Conservation (phyloP, 1,140 invertebrate genomes). For the Lordiphosa stackelbergi region DNA sequence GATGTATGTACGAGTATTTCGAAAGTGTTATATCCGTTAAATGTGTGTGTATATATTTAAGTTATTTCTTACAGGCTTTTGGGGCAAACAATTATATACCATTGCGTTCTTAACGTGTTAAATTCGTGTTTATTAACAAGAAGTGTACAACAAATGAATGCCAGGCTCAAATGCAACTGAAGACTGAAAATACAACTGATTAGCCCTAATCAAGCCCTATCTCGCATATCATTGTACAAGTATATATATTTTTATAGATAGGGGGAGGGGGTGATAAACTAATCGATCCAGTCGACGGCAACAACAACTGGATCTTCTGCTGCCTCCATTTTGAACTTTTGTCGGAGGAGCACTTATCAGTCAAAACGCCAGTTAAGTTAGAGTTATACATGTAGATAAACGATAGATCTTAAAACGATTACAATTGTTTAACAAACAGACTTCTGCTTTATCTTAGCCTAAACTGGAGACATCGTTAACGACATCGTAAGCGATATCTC, state of each 20-base stretch:
- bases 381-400: constrained; percentile 69
- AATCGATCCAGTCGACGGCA: constrained; percentile 11
- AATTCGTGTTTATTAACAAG: constrained; percentile 55
- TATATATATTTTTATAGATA: neutral
- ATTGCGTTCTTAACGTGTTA: constrained; percentile 61
- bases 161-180: constrained; percentile 38
- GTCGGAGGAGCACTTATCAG: constrained; percentile 17
- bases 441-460: constrained; percentile 58
- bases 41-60: constrained; percentile 7
- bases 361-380: constrained; percentile 29
- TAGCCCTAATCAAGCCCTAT: constrained; percentile 3
- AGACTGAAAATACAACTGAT: constrained; percentile 17
- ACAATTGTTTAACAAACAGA: constrained; percentile 73
- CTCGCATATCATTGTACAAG: constrained; percentile 1
- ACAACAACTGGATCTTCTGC: constrained; percentile 4
- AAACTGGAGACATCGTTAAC: constrained; percentile 50
- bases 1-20: constrained; percentile 32
- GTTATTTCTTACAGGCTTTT: constrained; percentile 11
- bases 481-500: constrained; percentile 12
- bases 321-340: constrained; percentile 5
- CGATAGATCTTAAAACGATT: constrained; percentile 67
- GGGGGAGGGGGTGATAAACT: neutral
- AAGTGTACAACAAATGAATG: constrained; percentile 31
- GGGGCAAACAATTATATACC: constrained; percentile 27
- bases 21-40: constrained; percentile 15